Evolutionary conservation across 2,888 invertebrate genomes (phyloP), one percentile per base, ranked within the genome.

Genomic region (Hybos culiciformis): DNA sequence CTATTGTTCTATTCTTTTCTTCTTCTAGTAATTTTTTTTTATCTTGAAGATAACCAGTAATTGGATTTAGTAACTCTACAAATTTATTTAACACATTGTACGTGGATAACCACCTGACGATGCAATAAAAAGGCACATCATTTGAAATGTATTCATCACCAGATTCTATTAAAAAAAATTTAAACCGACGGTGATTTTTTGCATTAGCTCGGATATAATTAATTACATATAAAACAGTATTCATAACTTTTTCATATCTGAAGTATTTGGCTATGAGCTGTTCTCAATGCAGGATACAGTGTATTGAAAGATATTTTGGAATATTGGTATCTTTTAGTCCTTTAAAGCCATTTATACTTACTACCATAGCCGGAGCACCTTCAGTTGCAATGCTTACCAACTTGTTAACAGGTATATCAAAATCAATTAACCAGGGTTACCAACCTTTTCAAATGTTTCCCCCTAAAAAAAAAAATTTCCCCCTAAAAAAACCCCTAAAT

Each of bases 81-180:
- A n/a, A n/a, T n/a, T n/a, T n/a, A n/a, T n/a, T n/a, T n/a, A n/a
- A n/a, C n/a, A n/a, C n/a, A n/a, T n/a, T n/a, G n/a, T n/a, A n/a
- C n/a, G n/a, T n/a, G 9, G 6, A 23, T 23, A 23, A 23, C 23
- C 23, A 23, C 23, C 23, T 23, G 23, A 23, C 23, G 23, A 23
- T 23, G 23, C 23, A 23, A 23, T 23, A 23, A 23, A 6, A 23
- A 23, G 23, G 23, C 9, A 23, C 23, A 23, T 23, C 23, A 39
- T 29, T 39, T 39, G 31, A 18, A 39, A 39, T 3, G 17, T 39
- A 23, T 39, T 39, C 39, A 26, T 39, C 39, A 23, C 26, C 26
- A 24, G 26, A 3, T 38, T 38, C 23, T 38, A 12, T 17, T 12
- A 37, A 12, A 17, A 19, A 37, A 37, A 17, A 7, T 23, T 23